Evolutionary conservation across 1,140 invertebrate genomes (phyloP).

Genomic region (Pogonomyrmex californicus): DNA sequence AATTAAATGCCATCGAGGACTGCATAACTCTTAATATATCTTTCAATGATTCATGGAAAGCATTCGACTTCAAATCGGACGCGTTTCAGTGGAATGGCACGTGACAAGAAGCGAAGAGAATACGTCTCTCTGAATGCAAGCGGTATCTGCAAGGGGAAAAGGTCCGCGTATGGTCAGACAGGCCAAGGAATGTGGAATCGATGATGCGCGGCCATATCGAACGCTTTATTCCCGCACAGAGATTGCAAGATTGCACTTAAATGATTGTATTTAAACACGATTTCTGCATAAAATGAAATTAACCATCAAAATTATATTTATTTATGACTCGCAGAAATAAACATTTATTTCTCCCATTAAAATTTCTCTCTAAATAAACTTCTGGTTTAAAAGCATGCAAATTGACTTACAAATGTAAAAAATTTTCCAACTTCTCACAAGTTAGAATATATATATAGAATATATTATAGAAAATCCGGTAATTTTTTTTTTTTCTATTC

Average conservation of each 20-base stretch:
- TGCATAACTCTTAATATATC: conserved; percentile 68
- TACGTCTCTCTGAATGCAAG: conserved; percentile 12
- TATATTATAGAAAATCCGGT: not conserved
- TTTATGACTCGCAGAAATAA: conserved; percentile 7
- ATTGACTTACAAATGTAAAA: not conserved
- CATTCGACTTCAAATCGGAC: conserved; percentile 72
- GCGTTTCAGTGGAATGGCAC: conserved; percentile 56
- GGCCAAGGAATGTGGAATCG: conserved; percentile 63
- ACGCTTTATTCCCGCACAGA: conserved; percentile 71
- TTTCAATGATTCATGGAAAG: conserved; percentile 44
- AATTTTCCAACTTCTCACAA: not conserved
- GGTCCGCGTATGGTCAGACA: conserved; percentile 36
- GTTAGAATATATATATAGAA: not conserved
- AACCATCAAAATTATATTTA: not conserved
- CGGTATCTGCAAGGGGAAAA: not conserved
- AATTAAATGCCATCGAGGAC: not conserved
- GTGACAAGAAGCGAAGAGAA: conserved; percentile 33
- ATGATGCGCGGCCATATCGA: conserved; percentile 68
- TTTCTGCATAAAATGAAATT: not conserved
- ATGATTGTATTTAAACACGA: conserved; percentile 58
- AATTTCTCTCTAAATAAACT: conserved; percentile 6
- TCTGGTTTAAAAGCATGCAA: not conserved
- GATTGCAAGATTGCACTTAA: conserved; percentile 70
- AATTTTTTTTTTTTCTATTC: not conserved
- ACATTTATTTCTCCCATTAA: not conserved